Base-by-base conservation (phyloP, 2,888 invertebrate species). In the Alloplasta piceator region DNA sequence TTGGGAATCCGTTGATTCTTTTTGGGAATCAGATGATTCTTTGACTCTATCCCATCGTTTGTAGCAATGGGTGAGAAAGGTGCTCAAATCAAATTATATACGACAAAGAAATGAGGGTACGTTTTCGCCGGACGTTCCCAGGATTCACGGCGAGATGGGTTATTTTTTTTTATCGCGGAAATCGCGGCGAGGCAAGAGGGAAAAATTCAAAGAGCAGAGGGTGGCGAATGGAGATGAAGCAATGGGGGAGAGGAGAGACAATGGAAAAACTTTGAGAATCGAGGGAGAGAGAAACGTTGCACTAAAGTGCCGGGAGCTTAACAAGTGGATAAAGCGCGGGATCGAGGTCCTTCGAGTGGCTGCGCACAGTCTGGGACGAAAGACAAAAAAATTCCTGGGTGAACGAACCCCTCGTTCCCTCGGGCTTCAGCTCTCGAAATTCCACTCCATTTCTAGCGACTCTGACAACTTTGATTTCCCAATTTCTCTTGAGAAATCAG, bases 241-340 rank as follows among this genome's bases (percentile, higher is more conserved):
- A 26, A 26, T 3, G 26, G 26, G 26, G 3, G 26, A 26, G 26
- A 26, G 26, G 26, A 26, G 26, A 26, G 26, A 26, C 26, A 26
- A 26, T 26, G 26, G 26, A 26, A 26, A 26, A 26, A 26, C 26
- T 26, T 26, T 26, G 64, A 64, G 56, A 46, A 56, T 12, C 39
- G 67, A 14, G 12, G 52, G 60, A n/a, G 50, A 9, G 55, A 41
- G 16, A 60, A 16, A 55, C 56, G 48, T 48, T 67, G 68, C 55
- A 56, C 38, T 73, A 61, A 63, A 78, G 78, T 78, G 63, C 72
- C 73, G 12, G 56, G 55, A 68, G 73, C 78, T 78, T 78, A 78
- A 78, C 73, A 64, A 78, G 63, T 74, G 78, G 78, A 70, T 68
- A 73, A 73, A 73, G 55, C 68, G 48, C 56, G 78, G 14, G 26